Percentiles rank a stretch among this genome's conserved stretches.
phyloP scores from a whole-genome alignment of 92 coral and sea anemone species.

The Diadumene lineata region DNA sequence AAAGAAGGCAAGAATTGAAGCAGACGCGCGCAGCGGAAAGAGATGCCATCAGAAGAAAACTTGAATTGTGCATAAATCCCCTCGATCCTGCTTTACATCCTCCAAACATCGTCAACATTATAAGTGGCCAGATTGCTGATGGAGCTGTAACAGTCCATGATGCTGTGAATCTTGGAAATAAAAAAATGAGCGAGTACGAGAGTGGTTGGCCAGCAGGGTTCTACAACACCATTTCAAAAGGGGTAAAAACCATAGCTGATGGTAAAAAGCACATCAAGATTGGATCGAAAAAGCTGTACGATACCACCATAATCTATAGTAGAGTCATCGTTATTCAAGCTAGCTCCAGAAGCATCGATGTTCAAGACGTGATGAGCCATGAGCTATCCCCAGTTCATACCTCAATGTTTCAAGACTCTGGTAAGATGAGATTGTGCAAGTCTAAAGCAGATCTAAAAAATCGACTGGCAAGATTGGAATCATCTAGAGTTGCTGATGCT shows the following conservation, averaged over 20 bases:
- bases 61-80: conserved; percentile 54
- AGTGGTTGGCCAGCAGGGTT: conserved; percentile 55
- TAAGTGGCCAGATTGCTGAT: conserved; percentile 55
- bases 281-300: conserved; percentile 50
- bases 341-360: conserved; percentile 46
- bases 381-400: conserved; percentile 72
- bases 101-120: conserved; percentile 46
- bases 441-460: conserved; percentile 61
- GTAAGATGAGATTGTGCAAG: conserved; percentile 49
- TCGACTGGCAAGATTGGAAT: conserved; percentile 40
- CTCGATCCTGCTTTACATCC: conserved; percentile 56
- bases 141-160: conserved; percentile 46
- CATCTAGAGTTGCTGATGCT: conserved; percentile 19
- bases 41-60: background rate
- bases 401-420: conserved; percentile 62
- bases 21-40: conserved; percentile 22
- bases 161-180: conserved; percentile 44
- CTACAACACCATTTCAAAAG: conserved; percentile 34
- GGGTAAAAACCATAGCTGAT: conserved; percentile 43
- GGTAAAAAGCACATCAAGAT: conserved; percentile 40
- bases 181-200: conserved; percentile 49
- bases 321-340: conserved; percentile 57
- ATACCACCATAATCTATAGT: conserved; percentile 47
- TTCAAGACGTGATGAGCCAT: conserved; percentile 41
- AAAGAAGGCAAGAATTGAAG: conserved; percentile 29